A percentile compares a stretch with the other conserved stretches of the same genome.
Evolutionary conservation across 2,888 invertebrate species (phyloP).

Genomic region (Drosophila crucigera): DNA sequence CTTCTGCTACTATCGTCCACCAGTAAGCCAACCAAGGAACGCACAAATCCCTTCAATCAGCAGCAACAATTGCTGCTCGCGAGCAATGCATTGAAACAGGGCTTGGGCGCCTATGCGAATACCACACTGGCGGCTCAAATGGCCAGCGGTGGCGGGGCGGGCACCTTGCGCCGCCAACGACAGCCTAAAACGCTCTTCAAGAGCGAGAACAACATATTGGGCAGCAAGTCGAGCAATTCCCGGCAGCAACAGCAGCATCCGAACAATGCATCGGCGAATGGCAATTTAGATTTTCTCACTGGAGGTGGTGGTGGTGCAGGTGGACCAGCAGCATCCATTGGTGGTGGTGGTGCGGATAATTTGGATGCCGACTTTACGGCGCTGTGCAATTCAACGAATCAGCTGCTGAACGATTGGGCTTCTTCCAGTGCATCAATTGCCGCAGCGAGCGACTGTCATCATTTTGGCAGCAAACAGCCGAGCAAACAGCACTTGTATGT

Average conservation of each 20-base stretch:
- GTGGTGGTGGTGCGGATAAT: conserved; percentile 27
- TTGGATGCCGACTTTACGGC: conserved; percentile 73
- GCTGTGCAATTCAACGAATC: conserved; percentile 82
- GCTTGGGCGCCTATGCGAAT: conserved; percentile 82
- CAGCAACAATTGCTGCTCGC: conserved; percentile 83
- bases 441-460: conserved; percentile 76
- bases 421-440: conserved; percentile 82
- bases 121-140: conserved; percentile 81
- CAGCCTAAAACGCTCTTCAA: conserved; percentile 84
- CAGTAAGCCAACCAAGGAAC: conserved; percentile 27
- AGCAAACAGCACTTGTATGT: conserved; percentile 84
- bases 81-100: conserved; percentile 83
- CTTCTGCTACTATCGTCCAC: neutral
- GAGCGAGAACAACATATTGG: conserved; percentile 84
- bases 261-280: conserved; percentile 23
- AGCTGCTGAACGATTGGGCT: conserved; percentile 82
- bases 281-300: conserved; percentile 77
- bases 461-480: conserved; percentile 84
- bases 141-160: conserved; percentile 80
- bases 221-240: conserved; percentile 52
- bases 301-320: conserved; percentile 60
- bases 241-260: conserved; percentile 5
- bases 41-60: conserved; percentile 76
- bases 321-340: conserved; percentile 31
- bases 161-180: conserved; percentile 84